Conservation (phyloP, 2,797 vertebrate species). For the Cephalopachus bancanus region DNA sequence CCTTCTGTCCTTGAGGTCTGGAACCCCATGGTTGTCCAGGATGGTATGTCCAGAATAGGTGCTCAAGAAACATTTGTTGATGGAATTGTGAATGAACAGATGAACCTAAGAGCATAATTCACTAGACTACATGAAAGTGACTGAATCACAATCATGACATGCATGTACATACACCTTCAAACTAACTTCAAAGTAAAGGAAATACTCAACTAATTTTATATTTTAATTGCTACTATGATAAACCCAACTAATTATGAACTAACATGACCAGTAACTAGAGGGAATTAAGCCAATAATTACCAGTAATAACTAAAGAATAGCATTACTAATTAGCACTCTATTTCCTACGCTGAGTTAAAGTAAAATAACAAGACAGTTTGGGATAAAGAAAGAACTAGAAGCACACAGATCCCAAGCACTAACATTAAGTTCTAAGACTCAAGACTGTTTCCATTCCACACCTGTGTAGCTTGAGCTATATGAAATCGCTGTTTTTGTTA, state of each 20-base stretch:
- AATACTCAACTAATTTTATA: conserved; percentile 77
- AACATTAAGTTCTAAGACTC: conserved; percentile 47
- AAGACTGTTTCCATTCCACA: background rate
- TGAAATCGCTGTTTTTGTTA: conserved; percentile 42
- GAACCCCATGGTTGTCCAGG: background rate
- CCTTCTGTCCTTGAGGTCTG: background rate
- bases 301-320: conserved; percentile 66
- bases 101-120: conserved; percentile 43
- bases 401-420: background rate
- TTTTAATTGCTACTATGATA: conserved; percentile 76
- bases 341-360: conserved; percentile 53
- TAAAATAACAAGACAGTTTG: conserved; percentile 64
- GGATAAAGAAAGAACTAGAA: conserved; percentile 30
- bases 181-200: conserved; percentile 78
- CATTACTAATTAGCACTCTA: conserved; percentile 73
- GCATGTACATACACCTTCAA: conserved; percentile 47
- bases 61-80: background rate
- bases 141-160: conserved; percentile 32
- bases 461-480: background rate
- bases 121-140: conserved; percentile 38
- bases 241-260: conserved; percentile 71
- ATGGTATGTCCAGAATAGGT: background rate
- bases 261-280: conserved; percentile 59
- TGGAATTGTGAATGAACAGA: background rate
- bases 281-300: conserved; percentile 77